phyloP scores from a whole-genome alignment of 23 tunicate species.

The Ascidia mentula region DNA sequence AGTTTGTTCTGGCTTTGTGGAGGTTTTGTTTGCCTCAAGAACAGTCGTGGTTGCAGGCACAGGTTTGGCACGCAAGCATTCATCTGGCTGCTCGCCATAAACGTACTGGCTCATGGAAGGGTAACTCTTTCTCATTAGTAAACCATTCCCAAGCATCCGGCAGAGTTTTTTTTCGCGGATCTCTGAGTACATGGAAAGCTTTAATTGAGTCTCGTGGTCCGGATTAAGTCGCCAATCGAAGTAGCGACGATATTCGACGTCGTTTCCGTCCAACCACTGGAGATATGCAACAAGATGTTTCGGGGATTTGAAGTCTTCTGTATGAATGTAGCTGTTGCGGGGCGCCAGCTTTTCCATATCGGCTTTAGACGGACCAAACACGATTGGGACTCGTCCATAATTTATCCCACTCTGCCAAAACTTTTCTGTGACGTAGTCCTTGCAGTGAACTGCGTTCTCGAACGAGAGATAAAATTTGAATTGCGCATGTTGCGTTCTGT shows the following conservation, averaged over 20 bases:
- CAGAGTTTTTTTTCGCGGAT: neutral
- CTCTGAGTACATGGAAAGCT: neutral
- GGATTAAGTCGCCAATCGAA: constrained; percentile 31
- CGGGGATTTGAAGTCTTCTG: constrained; percentile 46
- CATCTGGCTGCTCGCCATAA: neutral
- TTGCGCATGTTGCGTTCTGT: neutral
- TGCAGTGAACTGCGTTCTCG: constrained; percentile 37
- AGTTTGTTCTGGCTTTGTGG: too few relatives aligned
- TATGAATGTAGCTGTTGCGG: constrained; percentile 40
- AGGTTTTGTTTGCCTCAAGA: too few relatives aligned
- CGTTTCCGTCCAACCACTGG: constrained; percentile 9
- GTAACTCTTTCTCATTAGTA: neutral
- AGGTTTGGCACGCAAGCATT: too few relatives aligned
- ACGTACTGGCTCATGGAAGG: neutral
- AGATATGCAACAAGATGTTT: constrained; percentile 19
- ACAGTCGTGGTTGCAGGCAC: too few relatives aligned
- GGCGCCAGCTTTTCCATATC: constrained; percentile 56
- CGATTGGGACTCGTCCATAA: constrained; percentile 47
- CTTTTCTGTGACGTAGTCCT: constrained; percentile 53
- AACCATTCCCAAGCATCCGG: neutral
- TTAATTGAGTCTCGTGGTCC: neutral
- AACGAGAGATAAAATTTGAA: constrained; percentile 38
- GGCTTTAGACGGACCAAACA: constrained; percentile 45
- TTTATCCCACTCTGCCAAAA: constrained; percentile 43
- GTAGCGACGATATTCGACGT: constrained; percentile 40